Evolutionary conservation across 2,113 vertebrate genomes (phyloP).

Genomic region (Panthera uncia): DNA sequence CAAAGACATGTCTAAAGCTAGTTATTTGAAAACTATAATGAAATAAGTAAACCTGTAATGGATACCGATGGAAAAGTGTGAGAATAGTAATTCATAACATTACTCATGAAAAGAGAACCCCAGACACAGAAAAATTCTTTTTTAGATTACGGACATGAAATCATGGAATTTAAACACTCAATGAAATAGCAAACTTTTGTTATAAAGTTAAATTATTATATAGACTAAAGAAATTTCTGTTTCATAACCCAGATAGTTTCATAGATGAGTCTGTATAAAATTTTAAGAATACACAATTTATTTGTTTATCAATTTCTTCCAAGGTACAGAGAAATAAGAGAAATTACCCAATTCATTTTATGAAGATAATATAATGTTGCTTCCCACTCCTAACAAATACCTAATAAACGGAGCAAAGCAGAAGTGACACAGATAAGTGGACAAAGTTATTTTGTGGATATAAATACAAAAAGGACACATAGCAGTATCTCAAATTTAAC

Average conservation of each 20-base stretch:
- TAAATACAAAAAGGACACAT: neutral
- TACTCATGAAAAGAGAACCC: neutral
- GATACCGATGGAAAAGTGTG: neutral
- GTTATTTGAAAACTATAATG: neutral
- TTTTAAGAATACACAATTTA: neutral
- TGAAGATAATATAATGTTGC: neutral
- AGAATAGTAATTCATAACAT: neutral
- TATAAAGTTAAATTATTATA: neutral
- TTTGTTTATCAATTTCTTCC: neutral
- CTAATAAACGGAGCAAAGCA: neutral
- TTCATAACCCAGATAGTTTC: neutral
- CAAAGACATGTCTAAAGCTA: neutral
- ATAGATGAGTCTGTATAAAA: neutral
- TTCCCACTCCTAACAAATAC: neutral
- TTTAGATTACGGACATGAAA: slow-evolving; percentile 16
- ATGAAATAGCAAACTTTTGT: neutral
- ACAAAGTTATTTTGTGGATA: neutral
- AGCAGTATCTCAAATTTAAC: neutral
- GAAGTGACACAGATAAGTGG: neutral
- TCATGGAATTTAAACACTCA: neutral
- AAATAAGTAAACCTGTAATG: neutral
- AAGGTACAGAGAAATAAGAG: neutral
- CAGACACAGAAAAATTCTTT: neutral
- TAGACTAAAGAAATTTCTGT: neutral
- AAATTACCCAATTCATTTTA: neutral